Evolutionary conservation across 2,888 invertebrate genomes (phyloP), one percentile per base, ranked within the genome.

Genomic region (Athetis lepigone): DNA sequence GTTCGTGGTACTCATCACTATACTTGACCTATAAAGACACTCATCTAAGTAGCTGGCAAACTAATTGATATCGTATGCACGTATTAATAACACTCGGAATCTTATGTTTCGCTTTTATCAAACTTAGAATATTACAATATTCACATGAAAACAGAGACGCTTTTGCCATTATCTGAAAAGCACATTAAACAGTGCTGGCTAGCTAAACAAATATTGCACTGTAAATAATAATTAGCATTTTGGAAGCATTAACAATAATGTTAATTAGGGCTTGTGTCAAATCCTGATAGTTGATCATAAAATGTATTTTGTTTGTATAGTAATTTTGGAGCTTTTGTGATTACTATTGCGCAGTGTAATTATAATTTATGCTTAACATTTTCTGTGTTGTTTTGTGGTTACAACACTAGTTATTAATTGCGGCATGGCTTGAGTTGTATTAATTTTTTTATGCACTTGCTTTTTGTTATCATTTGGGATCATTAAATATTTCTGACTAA

Each of bases 201-300:
- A 25, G 1, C 39, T 40, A 25, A 50, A 67, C 25, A 42, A 45
- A 40, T 36, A 39, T 19, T 37, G 25, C 27, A 39, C 5, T 27
- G 52, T 39, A 4, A 36, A 49, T 29, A 13, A 25, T 50, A 56
- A 19, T 49, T 23, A 33, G 33, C 42, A 66, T 29, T 45, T 40
- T 16, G 29, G 21, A 43, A 50, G 27, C 39, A 37, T 46, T 49
- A 19, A 42, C 52, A 65, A 45, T 39, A 1, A 39, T 37, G 36
- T 57, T 70, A 29, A 74, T 73, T 58, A 37, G 21, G 11, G 40
- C 21, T 57, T 18, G 9, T 50, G 47, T 57, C 37, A 56, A 52
- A 56, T 27, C 3, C 19, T 49, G 27, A 37, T 37, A 16, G 37
- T 36, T 52, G 16, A 37, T 36, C 25, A 6, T 43, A 43, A 40